Base-by-base conservation (phyloP, 2,888 invertebrate genomes). In the Euproctis similis region DNA sequence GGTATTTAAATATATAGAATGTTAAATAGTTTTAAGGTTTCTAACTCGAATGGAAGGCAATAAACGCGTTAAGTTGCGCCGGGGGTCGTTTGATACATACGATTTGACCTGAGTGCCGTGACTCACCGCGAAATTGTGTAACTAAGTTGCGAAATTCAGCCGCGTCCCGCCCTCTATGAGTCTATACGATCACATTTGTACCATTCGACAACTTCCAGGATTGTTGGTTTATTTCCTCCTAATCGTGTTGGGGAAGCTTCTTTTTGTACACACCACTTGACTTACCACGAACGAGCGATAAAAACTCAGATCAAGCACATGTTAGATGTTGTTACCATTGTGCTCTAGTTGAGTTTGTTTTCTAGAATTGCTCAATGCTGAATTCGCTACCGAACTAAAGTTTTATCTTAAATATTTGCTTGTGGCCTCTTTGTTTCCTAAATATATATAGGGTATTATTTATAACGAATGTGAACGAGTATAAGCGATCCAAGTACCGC, bases 21-120 rank as follows among this genome's bases (percentile, higher is more conserved):
- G n/a, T n/a, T n/a, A n/a, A 4, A 8, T 22, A 48, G 56, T 68
- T 68, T 55, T 63, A 68, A 61, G 67, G 66, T 57, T 71, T 72
- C 59, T 31, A 52, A 39, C 45, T 39, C 41, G 45, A 33, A 39
- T 51, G 33, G 37, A 45, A 48, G 53, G 62, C 57, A 65, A 66
- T 69, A 72, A 71, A 65, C 51, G 53, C 48, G 39, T 40, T 53
- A 65, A 65, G 56, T 67, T 61, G 41, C 39, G 30, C 31, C 19
- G 31, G 39, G n/a, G 42, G 46, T 36, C 49, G 49, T 46, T 54
- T 58, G 56, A 59, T 59, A 64, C 55, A 57, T 63, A 62, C 59
- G 58, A 54, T 70, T 57, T 55, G 39, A 45, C 42, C 25, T 41
- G 43, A 45, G 50, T 47, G 30, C 39, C 42, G 50, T 72, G 73